Base-by-base conservation (phyloP, 2,888 invertebrate genomes). In the Phymatocera aterrima region DNA sequence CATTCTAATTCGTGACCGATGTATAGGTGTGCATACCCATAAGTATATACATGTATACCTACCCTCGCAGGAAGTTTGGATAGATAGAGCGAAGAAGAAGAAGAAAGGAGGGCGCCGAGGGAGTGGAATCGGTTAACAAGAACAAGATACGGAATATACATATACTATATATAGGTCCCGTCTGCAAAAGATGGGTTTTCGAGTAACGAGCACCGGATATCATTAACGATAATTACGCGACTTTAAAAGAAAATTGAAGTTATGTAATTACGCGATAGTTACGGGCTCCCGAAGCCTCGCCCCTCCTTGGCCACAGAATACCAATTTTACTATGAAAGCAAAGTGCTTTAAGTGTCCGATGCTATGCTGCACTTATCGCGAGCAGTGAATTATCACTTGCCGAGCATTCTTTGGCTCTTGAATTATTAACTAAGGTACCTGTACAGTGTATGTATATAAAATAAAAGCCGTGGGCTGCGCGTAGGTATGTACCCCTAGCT, bases 231-330 rank as follows among this genome's bases (percentile, higher is more conserved):
- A 85, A 86, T 86, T 86, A 85, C 83, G 82, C 80, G 84, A 85
- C 85, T 85, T 85, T 86, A 82, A 82, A 82, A 82, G 82, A 79
- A 82, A 86, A 85, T 85, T 86, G 83, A 87, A 87, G 86, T 87
- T 86, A 85, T 81, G 83, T 86, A 86, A 86, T 88, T 87, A 87
- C 84, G 84, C 83, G 86, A 85, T 87, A 88, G 87, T 85, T 83
- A 83, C 81, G 80, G 80, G 80, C 83, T n/a, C 82, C 83, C 83
- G 82, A 81, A 81, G n/a, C n/a, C 51, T n/a, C 28, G n/a, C 15
- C 6, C 15, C 21, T 24, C 28, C 28, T n/a, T 43, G 43, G 68
- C 10, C 24, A 40, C 6, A 18, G 18, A 57, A 1, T 34, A 4
- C 8, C 0, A 34, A 31, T 1, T 2, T 34, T 34, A 34, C 18